Percentiles rank a stretch among this genome's conserved stretches.
phyloP scores from a whole-genome alignment of 92 coral and sea anemone genomes.

The Epizoanthus scotinus region DNA sequence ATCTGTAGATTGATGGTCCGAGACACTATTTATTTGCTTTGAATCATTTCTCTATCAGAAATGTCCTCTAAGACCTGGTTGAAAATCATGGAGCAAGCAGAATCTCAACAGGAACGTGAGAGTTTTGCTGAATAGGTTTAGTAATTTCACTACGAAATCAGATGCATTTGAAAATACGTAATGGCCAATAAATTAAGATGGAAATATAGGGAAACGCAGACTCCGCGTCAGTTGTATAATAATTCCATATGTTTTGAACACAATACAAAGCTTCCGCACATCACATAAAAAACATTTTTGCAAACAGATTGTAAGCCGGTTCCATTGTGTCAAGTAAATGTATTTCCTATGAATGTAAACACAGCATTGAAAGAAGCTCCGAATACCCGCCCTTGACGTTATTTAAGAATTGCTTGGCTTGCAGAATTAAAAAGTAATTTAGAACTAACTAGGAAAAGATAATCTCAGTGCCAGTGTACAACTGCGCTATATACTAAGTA shows the following conservation, averaged over 20 bases:
- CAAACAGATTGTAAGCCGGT: background rate
- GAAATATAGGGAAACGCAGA: too few species aligned
- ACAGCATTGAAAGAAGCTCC: background rate
- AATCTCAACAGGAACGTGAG: slow-evolving; percentile 4
- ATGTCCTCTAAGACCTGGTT: background rate
- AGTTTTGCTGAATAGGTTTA: too few species aligned
- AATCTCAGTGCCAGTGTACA: background rate
- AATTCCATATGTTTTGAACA: background rate
- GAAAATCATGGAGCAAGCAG: slow-evolving; percentile 3
- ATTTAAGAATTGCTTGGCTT: background rate
- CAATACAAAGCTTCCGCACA: background rate
- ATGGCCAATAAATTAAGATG: too few species aligned
- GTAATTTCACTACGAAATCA: too few species aligned
- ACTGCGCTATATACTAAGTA: background rate
- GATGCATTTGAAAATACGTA: too few species aligned
- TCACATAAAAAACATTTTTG: background rate
- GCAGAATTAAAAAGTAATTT: background rate
- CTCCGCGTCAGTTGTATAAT: background rate
- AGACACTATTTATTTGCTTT: background rate
- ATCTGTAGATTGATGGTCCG: too few species aligned
- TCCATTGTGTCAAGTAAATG: background rate
- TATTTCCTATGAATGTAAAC: background rate
- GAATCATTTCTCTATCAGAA: background rate
- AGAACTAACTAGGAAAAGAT: background rate
- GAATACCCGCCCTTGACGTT: background rate